Evolutionary conservation across 30 jellyfish, hydroid and myxozoan genomes (phyloP).

Genomic region (Phacellophora camtschatica): DNA sequence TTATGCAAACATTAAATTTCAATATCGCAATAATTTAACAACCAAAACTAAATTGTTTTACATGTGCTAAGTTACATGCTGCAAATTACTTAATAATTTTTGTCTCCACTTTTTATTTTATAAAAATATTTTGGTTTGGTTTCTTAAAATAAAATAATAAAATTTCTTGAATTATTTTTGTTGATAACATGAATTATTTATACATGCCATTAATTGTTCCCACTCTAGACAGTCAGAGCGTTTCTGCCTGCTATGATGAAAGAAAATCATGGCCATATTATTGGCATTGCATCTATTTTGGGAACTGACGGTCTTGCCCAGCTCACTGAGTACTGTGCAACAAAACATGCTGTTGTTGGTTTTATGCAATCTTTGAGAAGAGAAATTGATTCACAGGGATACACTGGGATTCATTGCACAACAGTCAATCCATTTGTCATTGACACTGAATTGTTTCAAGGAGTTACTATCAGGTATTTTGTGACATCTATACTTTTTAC

Average conservation of each 20-base stretch:
- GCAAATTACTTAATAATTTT: too few species aligned
- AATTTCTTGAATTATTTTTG: too few species aligned
- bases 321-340: constrained; percentile 86
- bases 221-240: constrained; percentile 55
- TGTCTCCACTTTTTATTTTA: too few species aligned
- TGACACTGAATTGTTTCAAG: constrained; percentile 83
- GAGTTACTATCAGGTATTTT: constrained; percentile 62
- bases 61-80: too few species aligned
- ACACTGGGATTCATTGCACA: constrained; percentile 77
- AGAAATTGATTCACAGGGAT: constrained; percentile 67
- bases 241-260: constrained; percentile 89
- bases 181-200: too few species aligned
- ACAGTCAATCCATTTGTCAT: constrained; percentile 80
- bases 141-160: too few species aligned
- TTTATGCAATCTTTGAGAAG: constrained; percentile 90
- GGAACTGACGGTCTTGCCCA: constrained; percentile 79
- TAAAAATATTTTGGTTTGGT: too few species aligned
- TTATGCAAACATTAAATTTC: too few species aligned
- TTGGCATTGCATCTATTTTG: constrained; percentile 83
- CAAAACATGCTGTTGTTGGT: constrained; percentile 86
- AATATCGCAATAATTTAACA: too few species aligned
- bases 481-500: too few species aligned
- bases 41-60: too few species aligned
- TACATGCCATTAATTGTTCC: background rate
- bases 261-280: constrained; percentile 87